Evolutionary conservation across 2,888 invertebrate species (phyloP).

Genomic region (Idaea aversata): DNA sequence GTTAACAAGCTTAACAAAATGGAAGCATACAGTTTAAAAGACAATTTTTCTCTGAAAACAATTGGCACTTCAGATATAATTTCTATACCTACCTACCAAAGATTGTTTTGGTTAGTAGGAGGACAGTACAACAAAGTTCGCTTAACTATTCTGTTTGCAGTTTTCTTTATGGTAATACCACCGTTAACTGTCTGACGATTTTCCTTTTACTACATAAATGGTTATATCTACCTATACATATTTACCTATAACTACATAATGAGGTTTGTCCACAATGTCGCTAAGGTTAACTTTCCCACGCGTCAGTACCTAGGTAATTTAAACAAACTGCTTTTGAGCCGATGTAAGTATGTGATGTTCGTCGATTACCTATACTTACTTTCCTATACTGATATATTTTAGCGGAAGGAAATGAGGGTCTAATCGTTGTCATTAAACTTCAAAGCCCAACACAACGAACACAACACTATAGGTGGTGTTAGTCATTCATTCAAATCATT

Average conservation of each 20-base stretch:
- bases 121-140: slow-evolving; percentile 19
- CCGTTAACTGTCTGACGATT: slow-evolving; percentile 22
- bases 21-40: not conserved
- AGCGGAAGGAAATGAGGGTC: not conserved
- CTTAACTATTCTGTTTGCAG: slow-evolving; percentile 12
- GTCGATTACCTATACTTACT: not conserved
- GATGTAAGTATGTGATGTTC: not conserved
- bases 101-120: slow-evolving; percentile 17
- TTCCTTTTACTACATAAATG: slow-evolving; percentile 22
- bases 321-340: slow-evolving; percentile 15
- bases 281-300: slow-evolving; percentile 39
- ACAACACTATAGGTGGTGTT: not conserved
- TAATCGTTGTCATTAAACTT: not conserved
- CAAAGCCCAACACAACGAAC: not conserved
- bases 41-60: not conserved
- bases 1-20: slow-evolving; percentile 21
- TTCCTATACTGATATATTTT: not conserved
- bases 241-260: slow-evolving; percentile 12
- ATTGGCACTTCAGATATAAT: not conserved
- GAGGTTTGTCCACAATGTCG: slow-evolving; percentile 31
- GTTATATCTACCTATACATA: slow-evolving; percentile 12
- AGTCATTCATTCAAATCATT: no score
- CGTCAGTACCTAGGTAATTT: slow-evolving; percentile 21
- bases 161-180: slow-evolving; percentile 21
- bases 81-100: slow-evolving; percentile 6